Base-by-base conservation (phyloP, 2,888 invertebrate genomes). In the Drosophila rubida region DNA sequence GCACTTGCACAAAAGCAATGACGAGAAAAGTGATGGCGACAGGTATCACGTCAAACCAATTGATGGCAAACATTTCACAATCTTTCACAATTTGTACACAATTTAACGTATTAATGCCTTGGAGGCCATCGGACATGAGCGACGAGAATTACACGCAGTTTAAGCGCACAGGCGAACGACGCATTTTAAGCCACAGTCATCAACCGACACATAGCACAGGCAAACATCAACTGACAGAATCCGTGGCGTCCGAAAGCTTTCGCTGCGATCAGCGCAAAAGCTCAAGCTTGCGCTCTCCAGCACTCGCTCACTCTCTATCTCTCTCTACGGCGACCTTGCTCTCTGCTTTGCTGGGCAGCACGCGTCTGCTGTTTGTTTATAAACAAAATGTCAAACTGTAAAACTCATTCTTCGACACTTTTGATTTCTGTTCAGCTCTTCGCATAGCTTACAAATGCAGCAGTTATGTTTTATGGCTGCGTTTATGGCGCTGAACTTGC, bases 41-140 rank as follows among this genome's bases (percentile, higher is more conserved):
- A 14, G 89, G 76, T 32, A 75, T 60, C 51, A 89, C 67, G 77
- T 91, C 91, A 64, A 90, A 88, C 90, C 90, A 91, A 57, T 79
- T 81, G 50, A 91, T 75, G 58, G 68, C 70, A 32, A 89, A 67
- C 66, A 90, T 77, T 58, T 59, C 59, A 9, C 54, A 59, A 53
- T 44, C n/a, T 54, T 57, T 67, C 73, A 48, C 53, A 55, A 25
- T 37, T 8, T 8, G 9, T 25, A 6, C 50, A 58, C 39, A 19
- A 39, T 19, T 53, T 8, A 22, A 42, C 48, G 25, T 48, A 30
- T 53, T 49, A 51, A 67, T 35, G 22, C 35, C 11, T 63, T 53
- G 57, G 54, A 35, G 57, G 72, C 77, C 78, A 75, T 75, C 45
- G 13, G 41, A 14, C 16, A 13, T 19, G 53, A 3, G 3, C 30